Evolutionary conservation across 2,888 invertebrate genomes (phyloP), one percentile per base, ranked within the genome.

Genomic region (Phengaris alcon): DNA sequence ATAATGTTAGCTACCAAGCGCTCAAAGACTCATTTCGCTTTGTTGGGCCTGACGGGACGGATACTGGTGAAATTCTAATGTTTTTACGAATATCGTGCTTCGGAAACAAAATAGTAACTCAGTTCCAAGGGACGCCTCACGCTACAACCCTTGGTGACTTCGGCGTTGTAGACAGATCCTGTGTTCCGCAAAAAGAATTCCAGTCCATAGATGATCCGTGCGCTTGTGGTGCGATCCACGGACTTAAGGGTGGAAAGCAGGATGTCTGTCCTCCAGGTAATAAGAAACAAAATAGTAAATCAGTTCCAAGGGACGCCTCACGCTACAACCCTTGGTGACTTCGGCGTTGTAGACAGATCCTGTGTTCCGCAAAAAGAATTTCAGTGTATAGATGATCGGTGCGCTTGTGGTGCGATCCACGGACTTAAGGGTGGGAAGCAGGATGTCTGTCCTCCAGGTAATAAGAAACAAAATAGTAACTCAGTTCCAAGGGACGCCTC

Each of bases 21-120:
- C 82, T 95, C 13, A 95, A 95, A 82, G 95, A 95, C 81, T 90
- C 93, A 3, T 96, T 95, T 82, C 90, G 92, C 70, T 90, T 96
- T 12, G 83, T 87, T 3, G 94, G 93, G 54, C 84, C 90, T 0
- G 94, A 93, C 64, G 93, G 94, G 0, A 85, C 87, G 8, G 87
- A 90, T 79, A 93, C 95, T 3, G 96, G 96, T 6, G 93, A 94
- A 79, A 93, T 95, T 12, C 85, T 93, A 0, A 93, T 95, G 82
- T 96, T 95, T 85, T 87, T 96, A 69, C 89, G 96, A 10, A 94
- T 95, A 84, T 95, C 95, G 8, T 95, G 95, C 81, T 95, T 96
- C 80, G 96, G 96, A 2, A 94, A 94, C 81, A 83, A 94, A 76
- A 95, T 96, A 48, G 93, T 95, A 12, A 96, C 96, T 0, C 95